Base-by-base conservation (phyloP, 2,797 vertebrate genomes). In the Naso thynnoides region DNA sequence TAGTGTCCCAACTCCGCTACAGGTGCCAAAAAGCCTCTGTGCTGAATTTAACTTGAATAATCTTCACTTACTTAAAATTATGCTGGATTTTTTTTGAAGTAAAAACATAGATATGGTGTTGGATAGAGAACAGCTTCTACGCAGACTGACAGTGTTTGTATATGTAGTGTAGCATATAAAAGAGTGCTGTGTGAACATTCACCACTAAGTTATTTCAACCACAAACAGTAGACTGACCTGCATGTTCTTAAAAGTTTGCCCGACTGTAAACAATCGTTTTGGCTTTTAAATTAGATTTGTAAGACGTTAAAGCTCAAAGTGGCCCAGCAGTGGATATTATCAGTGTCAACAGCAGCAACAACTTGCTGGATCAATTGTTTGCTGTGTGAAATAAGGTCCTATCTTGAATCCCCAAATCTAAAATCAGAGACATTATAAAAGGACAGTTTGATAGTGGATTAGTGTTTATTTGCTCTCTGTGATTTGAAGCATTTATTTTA, bases 21-120 rank as follows among this genome's bases (percentile, higher is more conserved):
- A 76, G 69, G 88, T 90, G 88, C 90, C 90, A 90, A 90, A 89
- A 89, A 86, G 74, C 78, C 81, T n/a, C 31, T 8, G 73, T 70
- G 88, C 84, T 82, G 56, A 70, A 62, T 59, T 59, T 55, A 45
- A 70, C 45, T 33, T 54, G 47, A 70, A 72, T 66, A 29, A 57
- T 64, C 60, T 82, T 41, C 58, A 66, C 85, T 78, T 67, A 82
- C 65, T 10, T 70, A 26, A 78, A 66, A 56, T 18, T 0, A 70
- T 36, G 31, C 48, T 55, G 63, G 54, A 57, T 68, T 67, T 18
- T 23, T 71, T 39, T 8, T 81, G 10, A 33, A 33, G 67, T 78
- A 52, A 42, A 67, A 73, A 67, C 38, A 53, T 27, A 58, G 15
- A 13, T 24, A 3, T 5, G 29, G 21, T 42, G 41, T 73, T 76